phyloP scores from a whole-genome alignment of 2,888 invertebrate genomes.

The Steromphala cineraria region DNA sequence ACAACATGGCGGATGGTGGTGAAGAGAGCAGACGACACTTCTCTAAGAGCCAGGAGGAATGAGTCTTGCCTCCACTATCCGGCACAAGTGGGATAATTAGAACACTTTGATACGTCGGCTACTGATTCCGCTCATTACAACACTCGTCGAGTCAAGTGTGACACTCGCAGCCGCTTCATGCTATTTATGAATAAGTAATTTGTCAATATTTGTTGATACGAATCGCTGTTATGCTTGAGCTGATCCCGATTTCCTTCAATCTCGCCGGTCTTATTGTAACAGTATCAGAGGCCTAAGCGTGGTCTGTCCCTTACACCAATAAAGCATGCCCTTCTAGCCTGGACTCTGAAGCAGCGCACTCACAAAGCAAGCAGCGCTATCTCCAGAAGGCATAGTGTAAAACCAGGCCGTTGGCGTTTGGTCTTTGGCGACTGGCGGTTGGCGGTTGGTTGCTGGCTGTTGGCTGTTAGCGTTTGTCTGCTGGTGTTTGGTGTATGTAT shows the following conservation, averaged over 20 bases:
- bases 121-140: slow-evolving; percentile 6
- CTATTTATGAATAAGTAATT: slow-evolving; percentile 30
- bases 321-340: background rate
- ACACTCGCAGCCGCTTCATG: background rate
- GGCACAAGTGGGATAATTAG: background rate
- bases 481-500: too few species aligned
- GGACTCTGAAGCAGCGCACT: background rate
- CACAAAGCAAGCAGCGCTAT: slow-evolving; percentile 9
- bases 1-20: background rate
- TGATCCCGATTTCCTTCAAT: background rate
- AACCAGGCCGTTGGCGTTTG: too few species aligned
- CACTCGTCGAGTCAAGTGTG: background rate
- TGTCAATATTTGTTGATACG: slow-evolving; percentile 39
- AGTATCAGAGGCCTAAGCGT: background rate
- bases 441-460: too few species aligned
- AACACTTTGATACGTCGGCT: slow-evolving; percentile 3
- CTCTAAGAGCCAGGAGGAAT: background rate
- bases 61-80: background rate
- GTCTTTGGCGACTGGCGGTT: too few species aligned
- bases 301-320: slow-evolving; percentile 3
- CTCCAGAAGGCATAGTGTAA: too few species aligned
- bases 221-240: slow-evolving; percentile 31
- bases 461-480: too few species aligned
- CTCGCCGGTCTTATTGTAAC: background rate
- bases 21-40: slow-evolving; percentile 1